A percentile compares a stretch with the other conserved stretches of the same genome.
Evolutionary conservation across 1,140 invertebrate species (phyloP).

Genomic region (Heliconius eleuchia): DNA sequence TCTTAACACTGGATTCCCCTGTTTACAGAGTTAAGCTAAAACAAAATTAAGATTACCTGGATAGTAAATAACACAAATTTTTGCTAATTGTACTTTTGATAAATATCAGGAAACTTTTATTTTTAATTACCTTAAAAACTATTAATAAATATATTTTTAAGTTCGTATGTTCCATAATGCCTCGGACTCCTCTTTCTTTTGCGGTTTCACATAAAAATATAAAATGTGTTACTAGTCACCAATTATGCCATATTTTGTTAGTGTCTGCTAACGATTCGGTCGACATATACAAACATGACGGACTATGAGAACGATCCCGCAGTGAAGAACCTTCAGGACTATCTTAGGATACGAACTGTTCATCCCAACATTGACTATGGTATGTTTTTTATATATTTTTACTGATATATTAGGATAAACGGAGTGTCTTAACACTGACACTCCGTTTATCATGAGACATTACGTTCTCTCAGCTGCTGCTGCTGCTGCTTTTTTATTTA

Average conservation of each 20-base stretch:
- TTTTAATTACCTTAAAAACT: neutral
- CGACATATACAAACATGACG: constrained; percentile 24
- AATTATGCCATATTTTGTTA: neutral
- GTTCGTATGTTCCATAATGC: neutral
- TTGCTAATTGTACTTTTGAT: neutral
- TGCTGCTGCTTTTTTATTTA: too few species aligned
- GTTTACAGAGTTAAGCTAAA: too few species aligned
- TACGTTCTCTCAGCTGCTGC: too few species aligned
- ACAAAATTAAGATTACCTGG: neutral
- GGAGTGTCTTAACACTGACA: too few species aligned
- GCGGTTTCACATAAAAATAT: constrained; percentile 15
- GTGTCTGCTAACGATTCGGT: neutral
- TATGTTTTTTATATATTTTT: constrained; percentile 68
- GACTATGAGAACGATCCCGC: constrained; percentile 81
- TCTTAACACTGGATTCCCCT: too few species aligned
- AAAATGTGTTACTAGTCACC: neutral
- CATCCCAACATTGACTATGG: constrained; percentile 92
- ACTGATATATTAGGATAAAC: neutral
- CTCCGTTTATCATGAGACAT: too few species aligned
- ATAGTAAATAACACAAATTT: too few species aligned
- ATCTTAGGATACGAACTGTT: constrained; percentile 89
- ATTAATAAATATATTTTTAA: neutral
- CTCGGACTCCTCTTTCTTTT: constrained; percentile 12
- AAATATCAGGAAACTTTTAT: neutral
- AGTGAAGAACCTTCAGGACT: constrained; percentile 89